Percentiles rank a stretch among this genome's conserved stretches.
These are phyloP conservation scores for Argynnis bischoffii DNA, from an alignment of 2,888 invertebrate species.

Conservation along the genomic window DNA sequence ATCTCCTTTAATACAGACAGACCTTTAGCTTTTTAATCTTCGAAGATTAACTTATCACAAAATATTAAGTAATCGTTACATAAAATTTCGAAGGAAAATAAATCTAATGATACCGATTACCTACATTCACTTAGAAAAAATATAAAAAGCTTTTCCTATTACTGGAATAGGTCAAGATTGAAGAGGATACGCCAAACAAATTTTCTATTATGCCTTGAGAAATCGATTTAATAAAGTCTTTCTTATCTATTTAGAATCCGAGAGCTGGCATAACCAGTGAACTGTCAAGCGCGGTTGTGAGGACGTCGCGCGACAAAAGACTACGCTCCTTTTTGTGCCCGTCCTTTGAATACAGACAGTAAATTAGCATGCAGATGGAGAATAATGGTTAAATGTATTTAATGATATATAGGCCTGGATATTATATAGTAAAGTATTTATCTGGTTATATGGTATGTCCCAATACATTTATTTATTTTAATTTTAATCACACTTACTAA, in stretches of 20 bases:
- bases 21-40: too few species aligned
- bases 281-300: slow-evolving; percentile 53
- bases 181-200: slow-evolving; percentile 24
- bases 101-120: too few species aligned
- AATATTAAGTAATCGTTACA: too few species aligned
- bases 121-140: neutral
- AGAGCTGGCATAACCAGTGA: slow-evolving; percentile 41
- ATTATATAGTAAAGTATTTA: neutral
- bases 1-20: too few species aligned
- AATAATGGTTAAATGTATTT: slow-evolving; percentile 24
- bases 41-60: too few species aligned
- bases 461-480: too few species aligned
- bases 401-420: neutral
- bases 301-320: slow-evolving; percentile 52
- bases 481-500: too few species aligned
- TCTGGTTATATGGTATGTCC: neutral
- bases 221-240: slow-evolving; percentile 54
- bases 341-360: slow-evolving; percentile 42
- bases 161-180: slow-evolving; percentile 15
- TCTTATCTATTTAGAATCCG: slow-evolving; percentile 63
- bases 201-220: slow-evolving; percentile 41
- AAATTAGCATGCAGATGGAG: slow-evolving; percentile 30
- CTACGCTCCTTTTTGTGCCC: slow-evolving; percentile 50
- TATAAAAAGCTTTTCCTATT: neutral
- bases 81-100: neutral